Percentiles rank a stretch among this genome's conserved stretches.
Conservation (phyloP, 2,888 invertebrate species). For the Cinara cedri region DNA sequence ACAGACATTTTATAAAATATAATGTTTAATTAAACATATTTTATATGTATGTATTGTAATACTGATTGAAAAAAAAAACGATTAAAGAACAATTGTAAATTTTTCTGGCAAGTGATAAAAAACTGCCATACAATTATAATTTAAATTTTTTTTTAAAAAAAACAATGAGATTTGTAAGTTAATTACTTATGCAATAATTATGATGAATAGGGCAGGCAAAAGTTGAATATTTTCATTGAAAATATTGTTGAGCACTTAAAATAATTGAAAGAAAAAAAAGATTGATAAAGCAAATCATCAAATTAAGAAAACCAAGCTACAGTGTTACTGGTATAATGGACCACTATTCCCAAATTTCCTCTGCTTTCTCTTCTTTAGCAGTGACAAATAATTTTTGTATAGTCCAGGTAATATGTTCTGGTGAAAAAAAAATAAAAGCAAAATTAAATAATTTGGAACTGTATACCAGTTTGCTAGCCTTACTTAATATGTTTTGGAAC, state of each 20-base stretch:
- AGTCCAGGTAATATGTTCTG: constrained; percentile 65
- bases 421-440: not conserved
- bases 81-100: constrained; percentile 2
- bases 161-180: not conserved
- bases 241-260: not conserved
- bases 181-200: not conserved
- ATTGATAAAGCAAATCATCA: constrained; percentile 21
- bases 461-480: constrained; percentile 61
- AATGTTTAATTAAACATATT: constrained; percentile 30
- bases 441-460: not conserved
- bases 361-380: constrained; percentile 72
- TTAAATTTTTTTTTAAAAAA: too few relatives aligned
- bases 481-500: constrained; percentile 70
- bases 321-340: not conserved
- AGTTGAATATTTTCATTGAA: not conserved
- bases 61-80: constrained; percentile 46
- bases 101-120: not conserved
- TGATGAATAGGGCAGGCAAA: not conserved
- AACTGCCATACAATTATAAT: not conserved
- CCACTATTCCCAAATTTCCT: constrained; percentile 44
- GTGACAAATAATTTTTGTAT: constrained; percentile 78
- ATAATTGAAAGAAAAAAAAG: constrained; percentile 24
- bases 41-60: constrained; percentile 39
- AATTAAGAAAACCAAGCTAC: not conserved
- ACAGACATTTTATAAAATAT: not conserved